Conservation (phyloP, 2,888 invertebrate genomes). For the Cepaea hortensis region DNA sequence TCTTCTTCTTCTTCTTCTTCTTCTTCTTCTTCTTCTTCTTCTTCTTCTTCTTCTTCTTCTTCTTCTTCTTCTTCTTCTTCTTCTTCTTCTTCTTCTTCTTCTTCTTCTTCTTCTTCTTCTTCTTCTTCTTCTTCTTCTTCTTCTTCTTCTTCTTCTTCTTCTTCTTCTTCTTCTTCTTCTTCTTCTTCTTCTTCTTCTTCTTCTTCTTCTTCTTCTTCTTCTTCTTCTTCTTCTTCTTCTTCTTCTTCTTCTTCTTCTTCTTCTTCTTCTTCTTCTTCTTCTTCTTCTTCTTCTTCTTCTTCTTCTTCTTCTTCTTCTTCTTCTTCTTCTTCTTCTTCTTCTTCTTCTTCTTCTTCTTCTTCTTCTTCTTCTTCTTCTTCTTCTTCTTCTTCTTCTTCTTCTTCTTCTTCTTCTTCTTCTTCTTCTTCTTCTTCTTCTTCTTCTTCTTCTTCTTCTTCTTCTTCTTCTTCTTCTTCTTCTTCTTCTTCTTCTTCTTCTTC, state of each 20-base stretch:
- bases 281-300: no score
- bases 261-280: neutral
- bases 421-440: neutral
- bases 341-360: neutral
- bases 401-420: neutral
- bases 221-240: neutral
- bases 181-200: neutral
- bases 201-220: neutral
- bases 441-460: neutral
- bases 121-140: neutral
- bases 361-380: neutral
- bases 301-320: neutral
- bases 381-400: neutral
- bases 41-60: neutral
- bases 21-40: constrained; percentile 14
- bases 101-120: neutral
- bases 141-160: constrained; percentile 20
- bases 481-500: neutral
- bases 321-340: neutral
- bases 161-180: neutral
- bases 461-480: neutral
- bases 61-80: neutral
- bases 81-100: neutral
- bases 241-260: neutral
- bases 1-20: no score